phyloP scores from a whole-genome alignment of 2,113 vertebrate genomes.

The Tenebrosternarchus preto region DNA sequence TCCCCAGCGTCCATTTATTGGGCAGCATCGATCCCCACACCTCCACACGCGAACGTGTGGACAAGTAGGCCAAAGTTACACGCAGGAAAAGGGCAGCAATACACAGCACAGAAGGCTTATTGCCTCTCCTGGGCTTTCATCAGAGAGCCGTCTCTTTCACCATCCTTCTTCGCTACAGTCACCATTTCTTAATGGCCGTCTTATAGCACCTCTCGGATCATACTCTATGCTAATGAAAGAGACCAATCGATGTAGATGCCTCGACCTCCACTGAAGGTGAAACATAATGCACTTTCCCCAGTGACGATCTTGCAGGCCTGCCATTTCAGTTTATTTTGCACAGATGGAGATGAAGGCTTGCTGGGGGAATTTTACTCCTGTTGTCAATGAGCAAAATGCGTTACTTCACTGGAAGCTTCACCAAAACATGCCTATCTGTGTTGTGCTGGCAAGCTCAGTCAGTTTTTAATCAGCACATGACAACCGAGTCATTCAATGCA shows the following conservation, averaged over 20 bases:
- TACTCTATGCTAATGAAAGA: slow-evolving; percentile 78
- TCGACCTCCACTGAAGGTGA: slow-evolving; percentile 77
- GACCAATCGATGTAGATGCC: slow-evolving; percentile 76
- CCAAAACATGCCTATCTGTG: slow-evolving; percentile 62
- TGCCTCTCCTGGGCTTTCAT: slow-evolving; percentile 58
- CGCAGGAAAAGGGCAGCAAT: slow-evolving; percentile 71
- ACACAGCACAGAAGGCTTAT: slow-evolving; percentile 74
- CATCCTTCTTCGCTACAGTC: slow-evolving; percentile 57
- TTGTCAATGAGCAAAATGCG: slow-evolving; percentile 51
- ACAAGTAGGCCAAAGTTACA: slow-evolving; percentile 51
- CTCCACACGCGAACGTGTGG: slow-evolving; percentile 55
- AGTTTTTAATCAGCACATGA: slow-evolving; percentile 71
- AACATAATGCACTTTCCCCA: slow-evolving; percentile 68
- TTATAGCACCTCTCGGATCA: slow-evolving; percentile 75
- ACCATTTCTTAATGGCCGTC: slow-evolving; percentile 74
- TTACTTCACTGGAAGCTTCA: slow-evolving; percentile 63
- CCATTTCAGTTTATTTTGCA: slow-evolving; percentile 71
- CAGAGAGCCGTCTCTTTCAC: slow-evolving; percentile 51
- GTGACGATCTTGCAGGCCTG: slow-evolving; percentile 71
- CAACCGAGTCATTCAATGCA: slow-evolving; percentile 66
- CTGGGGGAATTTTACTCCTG: slow-evolving; percentile 60
- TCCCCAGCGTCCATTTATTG: not conserved
- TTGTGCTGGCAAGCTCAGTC: slow-evolving; percentile 65
- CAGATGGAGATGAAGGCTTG: slow-evolving; percentile 72
- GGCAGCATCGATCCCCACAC: slow-evolving; percentile 37